Base-by-base conservation (phyloP, 1,140 invertebrate species). In the Hylaeus volcanicus region DNA sequence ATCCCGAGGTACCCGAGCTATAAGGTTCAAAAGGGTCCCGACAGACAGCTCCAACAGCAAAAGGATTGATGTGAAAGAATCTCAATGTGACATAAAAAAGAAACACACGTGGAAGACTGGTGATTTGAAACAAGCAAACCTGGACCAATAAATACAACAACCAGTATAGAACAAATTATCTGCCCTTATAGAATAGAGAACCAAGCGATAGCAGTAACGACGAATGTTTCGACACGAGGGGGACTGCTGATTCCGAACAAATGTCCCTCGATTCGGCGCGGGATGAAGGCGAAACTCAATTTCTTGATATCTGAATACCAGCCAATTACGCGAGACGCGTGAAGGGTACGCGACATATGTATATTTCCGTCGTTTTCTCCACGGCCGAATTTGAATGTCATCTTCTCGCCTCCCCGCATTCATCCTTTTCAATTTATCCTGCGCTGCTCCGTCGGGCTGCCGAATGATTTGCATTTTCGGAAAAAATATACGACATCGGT, bases 321-420 rank as follows among this genome's bases (percentile, higher is more conserved):
- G 90, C 86, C 91, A 92, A 92, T 92, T 92, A 92, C 90, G 78
- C 81, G 79, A 83, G 86, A 89, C 84, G 85, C 87, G 88, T 64
- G 84, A 89, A 88, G 75, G 85, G 74, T 82, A 71, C 61, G 63
- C 74, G 72, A 81, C 83, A 83, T 88, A 88, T 87, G 88, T 88
- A 92, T 91, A 91, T 89, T 90, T 90, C 90, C 88, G 88, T 91
- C 90, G 88, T 91, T 90, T 91, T 88, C 89, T 82, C 82, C 79
- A 68, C 74, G 84, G 63, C 15, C 84, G 86, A 90, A 91, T 92
- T 91, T 91, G 87, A 92, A 91, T 91, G 91, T 91, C 91, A 91
- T 90, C 88, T 89, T 84, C 45, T 48, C 82, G 45, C 45, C 76
- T 73, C 76, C 76, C 61, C 73, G 26, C 26, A 64, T 74, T 86